A percentile compares a stretch with the other conserved stretches of the same genome.
Evolutionary conservation across 2,797 vertebrate genomes (phyloP).

Genomic region (Semotilus atromaculatus): DNA sequence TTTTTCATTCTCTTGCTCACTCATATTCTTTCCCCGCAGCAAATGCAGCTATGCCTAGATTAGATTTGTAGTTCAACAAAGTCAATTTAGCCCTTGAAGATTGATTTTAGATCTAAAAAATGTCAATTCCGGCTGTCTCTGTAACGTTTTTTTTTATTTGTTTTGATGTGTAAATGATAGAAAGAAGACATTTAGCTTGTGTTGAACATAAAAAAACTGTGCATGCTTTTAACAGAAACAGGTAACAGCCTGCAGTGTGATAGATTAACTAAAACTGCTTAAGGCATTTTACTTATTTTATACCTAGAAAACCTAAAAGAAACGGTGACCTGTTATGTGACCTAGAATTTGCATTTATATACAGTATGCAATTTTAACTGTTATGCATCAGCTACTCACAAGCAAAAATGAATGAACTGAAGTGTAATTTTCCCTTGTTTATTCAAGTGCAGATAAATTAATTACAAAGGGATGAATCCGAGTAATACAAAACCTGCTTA

Average conservation of each 20-base stretch:
- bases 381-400: background rate
- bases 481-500: background rate
- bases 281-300: background rate
- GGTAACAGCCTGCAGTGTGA: background rate
- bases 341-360: background rate
- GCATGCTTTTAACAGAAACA: background rate
- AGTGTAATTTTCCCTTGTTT: background rate
- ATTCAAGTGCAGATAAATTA: background rate
- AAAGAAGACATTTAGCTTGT: background rate
- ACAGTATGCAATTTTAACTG: background rate
- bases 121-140: conserved; percentile 36
- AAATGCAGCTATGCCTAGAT: conserved; percentile 25
- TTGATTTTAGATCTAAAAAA: conserved; percentile 30
- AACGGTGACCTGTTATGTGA: conserved; percentile 2
- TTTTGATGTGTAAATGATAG: conserved; percentile 28
- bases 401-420: background rate
- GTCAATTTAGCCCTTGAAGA: conserved; percentile 43
- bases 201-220: background rate
- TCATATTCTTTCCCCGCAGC: conserved; percentile 26
- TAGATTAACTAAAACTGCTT: background rate
- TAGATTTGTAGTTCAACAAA: conserved; percentile 43
- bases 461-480: background rate
- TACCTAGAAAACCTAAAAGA: background rate
- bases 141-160: conserved; percentile 15
- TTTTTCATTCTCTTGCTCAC: conserved; percentile 38